Evolutionary conservation across 2,888 invertebrate species (phyloP), one percentile per base, ranked within the genome.

Genomic region (Pterobdella sp.): DNA sequence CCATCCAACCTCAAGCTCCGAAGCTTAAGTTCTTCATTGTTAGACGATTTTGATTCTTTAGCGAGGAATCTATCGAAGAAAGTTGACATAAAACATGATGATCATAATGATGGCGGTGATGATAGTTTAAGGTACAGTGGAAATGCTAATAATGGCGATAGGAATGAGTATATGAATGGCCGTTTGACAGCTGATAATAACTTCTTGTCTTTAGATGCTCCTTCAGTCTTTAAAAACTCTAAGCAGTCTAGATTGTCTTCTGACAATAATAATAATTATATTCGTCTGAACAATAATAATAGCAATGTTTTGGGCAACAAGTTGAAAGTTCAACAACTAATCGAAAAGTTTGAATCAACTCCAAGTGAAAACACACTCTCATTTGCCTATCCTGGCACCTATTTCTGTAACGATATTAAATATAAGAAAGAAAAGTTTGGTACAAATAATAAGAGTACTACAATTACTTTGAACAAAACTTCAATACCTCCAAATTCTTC

Each of bases 271-370:
- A 56, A 56, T 26, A 56, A 56, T 26, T 56, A 56, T 26, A 56
- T 56, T 56, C 60, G 60, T 22, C 60, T 56, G n/a, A 56, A 56
- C 60, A 3, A 14, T n/a, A 26, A 56, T 26, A 22, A 3, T n/a
- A 56, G 60, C n/a, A n/a, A n/a, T n/a, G 10, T 42, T 7, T 22
- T 14, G 7, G 49, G 49, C 7, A 56, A 65, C 65, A 65, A 31
- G 34, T 22, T 29, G 34, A 65, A 65, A 29, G 65, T 65, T 2
- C 65, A 65, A 65, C 65, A 65, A 3, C 31, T 65, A 22, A 35
- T 65, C 34, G 35, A 65, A 3, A 65, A 65, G 31, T 65, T 65
- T 31, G 65, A 65, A 32, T 34, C 32, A 22, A 7, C 65, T 4
- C 10, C 22, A 4, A 31, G n/a, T 34, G 34, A 32, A 4, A 32